A percentile compares a stretch with the other conserved stretches of the same genome.
Evolutionary conservation across 2,113 vertebrate genomes (phyloP).

Genomic region (Hipposideros armiger): DNA sequence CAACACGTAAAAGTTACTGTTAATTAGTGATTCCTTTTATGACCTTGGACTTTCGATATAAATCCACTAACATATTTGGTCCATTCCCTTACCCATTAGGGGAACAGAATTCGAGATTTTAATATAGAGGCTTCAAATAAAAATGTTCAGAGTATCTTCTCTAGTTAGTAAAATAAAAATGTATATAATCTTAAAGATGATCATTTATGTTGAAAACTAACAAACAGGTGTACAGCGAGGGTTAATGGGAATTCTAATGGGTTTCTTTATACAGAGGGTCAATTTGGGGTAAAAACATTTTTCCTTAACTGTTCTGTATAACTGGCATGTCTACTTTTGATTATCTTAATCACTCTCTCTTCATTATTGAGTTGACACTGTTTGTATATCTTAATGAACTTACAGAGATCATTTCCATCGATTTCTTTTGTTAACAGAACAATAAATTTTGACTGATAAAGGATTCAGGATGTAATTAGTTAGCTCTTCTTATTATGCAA

Average conservation of each 20-base stretch:
- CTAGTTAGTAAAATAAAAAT: conserved; percentile 54
- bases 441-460: conserved; percentile 81
- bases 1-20: background rate
- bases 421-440: conserved; percentile 79
- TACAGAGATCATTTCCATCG: conserved; percentile 76
- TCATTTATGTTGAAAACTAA: conserved; percentile 43
- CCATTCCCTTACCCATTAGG: background rate
- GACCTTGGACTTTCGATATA: conserved; percentile 30
- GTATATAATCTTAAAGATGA: background rate
- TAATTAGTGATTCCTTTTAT: conserved; percentile 52
- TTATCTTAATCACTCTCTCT: conserved; percentile 73
- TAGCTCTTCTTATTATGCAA: conserved; percentile 66
- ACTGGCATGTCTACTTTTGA: conserved; percentile 70
- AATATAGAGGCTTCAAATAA: conserved; percentile 23
- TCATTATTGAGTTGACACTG: conserved; percentile 73
- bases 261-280: background rate
- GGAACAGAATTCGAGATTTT: conserved; percentile 29
- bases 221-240: background rate
- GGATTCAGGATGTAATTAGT: conserved; percentile 75
- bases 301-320: conserved; percentile 52
- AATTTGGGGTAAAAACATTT: conserved; percentile 43
- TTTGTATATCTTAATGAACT: conserved; percentile 82
- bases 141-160: conserved; percentile 4
- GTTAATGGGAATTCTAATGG: background rate
- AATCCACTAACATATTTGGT: conserved; percentile 36